Evolutionary conservation across 2,888 invertebrate species (phyloP).

Genomic region (Scaeva pyrastri): DNA sequence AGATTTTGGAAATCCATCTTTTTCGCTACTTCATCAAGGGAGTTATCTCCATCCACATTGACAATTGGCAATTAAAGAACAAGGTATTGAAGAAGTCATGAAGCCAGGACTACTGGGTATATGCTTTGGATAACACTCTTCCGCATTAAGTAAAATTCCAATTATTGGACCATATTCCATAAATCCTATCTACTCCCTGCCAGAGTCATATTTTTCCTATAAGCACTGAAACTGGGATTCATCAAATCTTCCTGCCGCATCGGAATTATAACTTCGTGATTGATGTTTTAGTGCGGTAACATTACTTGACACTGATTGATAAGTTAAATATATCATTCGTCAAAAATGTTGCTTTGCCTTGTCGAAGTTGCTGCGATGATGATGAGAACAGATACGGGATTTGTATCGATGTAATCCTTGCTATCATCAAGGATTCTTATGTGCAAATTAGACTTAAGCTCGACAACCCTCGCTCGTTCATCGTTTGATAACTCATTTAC

Average conservation of each 20-base stretch:
- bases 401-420: not conserved
- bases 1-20: no score
- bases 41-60: no score
- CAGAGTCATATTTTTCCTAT: no score
- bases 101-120: no score
- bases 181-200: no score
- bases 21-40: no score
- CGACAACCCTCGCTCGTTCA: constrained; percentile 10
- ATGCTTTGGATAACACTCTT: no score
- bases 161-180: no score
- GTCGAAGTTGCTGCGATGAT: not conserved
- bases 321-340: not conserved
- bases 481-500: not conserved
- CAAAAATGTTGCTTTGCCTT: not conserved
- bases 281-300: not conserved
- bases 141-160: no score
- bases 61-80: no score
- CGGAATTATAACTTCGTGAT: not conserved
- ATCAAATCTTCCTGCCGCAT: not conserved
- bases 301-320: constrained; percentile 22
- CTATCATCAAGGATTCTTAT: not conserved
- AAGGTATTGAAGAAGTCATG: no score
- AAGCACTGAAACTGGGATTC: not conserved
- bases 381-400: not conserved
- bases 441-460: not conserved